phyloP scores from a whole-genome alignment of 2,888 invertebrate species.

The Sepiola atlantica region DNA sequence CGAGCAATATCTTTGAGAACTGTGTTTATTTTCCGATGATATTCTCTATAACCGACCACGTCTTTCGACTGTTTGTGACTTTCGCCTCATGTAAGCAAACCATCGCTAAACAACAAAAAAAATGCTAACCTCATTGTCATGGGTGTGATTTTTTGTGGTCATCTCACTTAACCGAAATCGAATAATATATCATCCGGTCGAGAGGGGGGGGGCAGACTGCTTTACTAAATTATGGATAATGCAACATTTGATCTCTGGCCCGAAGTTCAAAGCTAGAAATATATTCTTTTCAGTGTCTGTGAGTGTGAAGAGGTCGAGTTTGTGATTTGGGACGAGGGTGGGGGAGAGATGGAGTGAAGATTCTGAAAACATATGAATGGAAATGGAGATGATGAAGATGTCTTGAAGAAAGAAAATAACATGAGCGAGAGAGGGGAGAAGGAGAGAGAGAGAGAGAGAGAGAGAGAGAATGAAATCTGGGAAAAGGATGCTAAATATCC shows the following conservation, averaged over 20 bases:
- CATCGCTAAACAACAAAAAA: neutral
- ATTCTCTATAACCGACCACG: neutral
- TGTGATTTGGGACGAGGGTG: neutral
- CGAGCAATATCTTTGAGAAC: neutral
- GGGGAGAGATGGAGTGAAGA: neutral
- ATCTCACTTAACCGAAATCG: neutral
- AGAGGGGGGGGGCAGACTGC: neutral
- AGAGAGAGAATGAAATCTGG: too few relatives aligned
- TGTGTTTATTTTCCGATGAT: neutral
- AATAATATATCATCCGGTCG: neutral
- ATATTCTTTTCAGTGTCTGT: neutral
- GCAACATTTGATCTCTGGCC: conserved; percentile 16
- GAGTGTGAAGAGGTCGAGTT: neutral
- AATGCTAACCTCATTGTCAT: neutral
- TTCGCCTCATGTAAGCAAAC: neutral
- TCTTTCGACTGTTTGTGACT: neutral
- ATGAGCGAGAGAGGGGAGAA: neutral
- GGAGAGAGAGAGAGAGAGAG: neutral
- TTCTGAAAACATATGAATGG: neutral
- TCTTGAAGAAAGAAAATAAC: too few relatives aligned
- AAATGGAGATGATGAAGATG: neutral
- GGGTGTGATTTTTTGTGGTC: neutral
- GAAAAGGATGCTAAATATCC: too few relatives aligned
- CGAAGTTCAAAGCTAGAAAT: neutral
- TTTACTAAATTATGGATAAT: neutral